Evolutionary conservation across 2,113 vertebrate genomes (phyloP).

Genomic region (Antechinus flavipes): DNA sequence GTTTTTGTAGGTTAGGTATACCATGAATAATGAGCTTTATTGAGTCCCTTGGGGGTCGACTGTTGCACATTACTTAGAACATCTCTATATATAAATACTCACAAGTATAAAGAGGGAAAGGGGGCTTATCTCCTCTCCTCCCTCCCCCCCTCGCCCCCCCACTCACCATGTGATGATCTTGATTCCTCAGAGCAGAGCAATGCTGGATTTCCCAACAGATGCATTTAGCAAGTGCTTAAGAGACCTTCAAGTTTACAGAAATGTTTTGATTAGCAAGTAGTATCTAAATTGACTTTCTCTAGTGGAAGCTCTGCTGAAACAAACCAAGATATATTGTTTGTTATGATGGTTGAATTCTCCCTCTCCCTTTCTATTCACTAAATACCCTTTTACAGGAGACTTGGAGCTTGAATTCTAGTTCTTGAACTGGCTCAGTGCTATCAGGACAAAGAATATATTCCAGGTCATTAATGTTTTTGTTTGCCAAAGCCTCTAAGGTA

Average conservation of each 20-base stretch:
- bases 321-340: background rate
- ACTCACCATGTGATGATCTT: background rate
- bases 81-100: background rate
- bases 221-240: background rate
- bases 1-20: background rate
- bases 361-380: background rate
- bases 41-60: background rate
- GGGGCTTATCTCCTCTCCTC: background rate
- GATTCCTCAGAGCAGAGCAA: background rate
- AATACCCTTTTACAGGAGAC: background rate
- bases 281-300: background rate
- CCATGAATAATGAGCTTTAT: background rate
- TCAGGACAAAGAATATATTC: background rate
- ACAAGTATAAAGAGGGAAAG: background rate
- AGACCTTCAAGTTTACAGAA: background rate
- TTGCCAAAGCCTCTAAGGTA: background rate
- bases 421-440: background rate
- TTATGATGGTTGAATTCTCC: background rate
- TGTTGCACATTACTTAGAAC: background rate
- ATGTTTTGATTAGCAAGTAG: background rate
- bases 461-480: background rate
- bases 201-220: background rate
- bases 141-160: rapidly evolving
- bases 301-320: background rate
- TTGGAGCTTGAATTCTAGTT: background rate